These are phyloP conservation scores for Plemyria rubiginata DNA, from an alignment of 2,888 invertebrate species.

Conservation along the genomic window DNA sequence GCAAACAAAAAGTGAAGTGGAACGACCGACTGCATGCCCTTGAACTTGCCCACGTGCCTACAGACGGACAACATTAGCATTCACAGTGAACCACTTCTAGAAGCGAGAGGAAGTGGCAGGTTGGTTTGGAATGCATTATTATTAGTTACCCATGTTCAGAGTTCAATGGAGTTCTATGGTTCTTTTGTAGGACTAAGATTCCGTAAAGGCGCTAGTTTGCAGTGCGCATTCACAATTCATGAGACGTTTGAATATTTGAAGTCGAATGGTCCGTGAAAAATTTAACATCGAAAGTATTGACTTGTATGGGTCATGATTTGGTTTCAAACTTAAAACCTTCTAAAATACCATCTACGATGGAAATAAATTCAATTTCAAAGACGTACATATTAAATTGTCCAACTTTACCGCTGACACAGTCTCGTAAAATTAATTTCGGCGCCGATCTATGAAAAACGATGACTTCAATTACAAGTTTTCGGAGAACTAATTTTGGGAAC, in stretches of 20 bases:
- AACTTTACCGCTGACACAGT: constrained; percentile 24
- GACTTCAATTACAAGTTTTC: constrained; percentile 35
- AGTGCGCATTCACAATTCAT: constrained; percentile 33
- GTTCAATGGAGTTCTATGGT: background rate
- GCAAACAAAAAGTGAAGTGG: constrained; percentile 70
- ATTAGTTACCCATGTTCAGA: constrained; percentile 28
- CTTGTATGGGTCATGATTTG: background rate
- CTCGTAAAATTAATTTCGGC: constrained; percentile 34
- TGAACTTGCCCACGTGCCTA: constrained; percentile 64
- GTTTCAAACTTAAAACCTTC: background rate
- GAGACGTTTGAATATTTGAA: constrained; percentile 27
- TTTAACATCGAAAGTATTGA: constrained; percentile 8
- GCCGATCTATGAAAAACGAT: constrained; percentile 30
- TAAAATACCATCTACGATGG: background rate
- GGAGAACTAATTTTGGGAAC: constrained; percentile 32
- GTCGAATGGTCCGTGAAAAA: constrained; percentile 11
- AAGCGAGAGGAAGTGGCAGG: constrained; percentile 51
- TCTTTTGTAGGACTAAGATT: background rate
- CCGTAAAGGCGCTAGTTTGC: background rate
- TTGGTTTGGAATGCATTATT: constrained; percentile 51
- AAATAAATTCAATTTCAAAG: constrained; percentile 4
- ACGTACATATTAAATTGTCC: constrained; percentile 16
- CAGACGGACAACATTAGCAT: constrained; percentile 53
- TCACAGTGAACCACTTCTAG: constrained; percentile 51
- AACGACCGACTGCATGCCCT: constrained; percentile 67